Base-by-base conservation (phyloP, 1,140 invertebrate genomes). In the Colletes gigas region DNA sequence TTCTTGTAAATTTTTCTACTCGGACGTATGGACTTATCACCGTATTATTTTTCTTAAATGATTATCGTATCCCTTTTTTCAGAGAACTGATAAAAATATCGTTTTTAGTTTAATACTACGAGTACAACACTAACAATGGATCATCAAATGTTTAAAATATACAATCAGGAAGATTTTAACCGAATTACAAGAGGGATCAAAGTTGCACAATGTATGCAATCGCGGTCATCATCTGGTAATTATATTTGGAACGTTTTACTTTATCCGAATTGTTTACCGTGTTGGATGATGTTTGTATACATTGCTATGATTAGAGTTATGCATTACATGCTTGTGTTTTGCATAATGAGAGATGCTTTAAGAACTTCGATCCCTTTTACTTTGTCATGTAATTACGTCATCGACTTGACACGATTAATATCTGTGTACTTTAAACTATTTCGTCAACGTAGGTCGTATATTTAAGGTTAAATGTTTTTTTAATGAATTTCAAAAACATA, bases 181-280 rank as follows among this genome's bases (percentile, higher is more conserved):
- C 92, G 92, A 82, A 90, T 95, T 10, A 91, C 94, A 0, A 94
- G 92, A 78, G 95, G 95, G 14, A 92, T 95, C 47, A 93, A 94
- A 91, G 93, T 95, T 52, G 94, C 95, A 65, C 93, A 94, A 76
- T 95, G 94, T 73, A 95, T 96, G 95, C 90, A 95, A 82, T 93
- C 92, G 12, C 93, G 94, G 81, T 92, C 93, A 15, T 92, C 94
- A 67, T 91, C 93, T 81, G 85, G 90, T 91, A 82, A 90, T 85
- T 71, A 41, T 54, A 4, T 39, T 50, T 47, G 12, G 0, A 9
- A 47, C 7, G 10, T 39, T 12, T 12, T 9, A 54, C 44, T 41
- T 52, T 3, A 17, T 41, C 60, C 9, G 21, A 41, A 15, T 50
- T 30, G 30, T 30, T 30, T 30, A 9, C 1, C 21, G 21, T 17